phyloP scores from a whole-genome alignment of 2,888 invertebrate genomes.

The Chaetogeoica ovagalla region DNA sequence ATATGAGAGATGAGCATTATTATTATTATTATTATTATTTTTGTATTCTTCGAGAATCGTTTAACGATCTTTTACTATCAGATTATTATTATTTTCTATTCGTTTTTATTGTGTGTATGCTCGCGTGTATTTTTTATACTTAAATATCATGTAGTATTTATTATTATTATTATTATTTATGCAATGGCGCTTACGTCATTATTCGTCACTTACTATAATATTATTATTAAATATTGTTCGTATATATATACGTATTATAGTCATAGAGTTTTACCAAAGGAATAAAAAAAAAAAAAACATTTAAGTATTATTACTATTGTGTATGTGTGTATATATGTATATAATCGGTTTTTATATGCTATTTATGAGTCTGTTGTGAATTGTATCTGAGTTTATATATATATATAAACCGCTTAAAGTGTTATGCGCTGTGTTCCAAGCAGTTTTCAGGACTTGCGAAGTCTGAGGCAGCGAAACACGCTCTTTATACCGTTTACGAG shows the following conservation, averaged over 20 bases:
- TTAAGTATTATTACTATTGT: conserved; percentile 6
- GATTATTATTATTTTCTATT: not conserved
- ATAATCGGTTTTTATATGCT: too few relatives aligned
- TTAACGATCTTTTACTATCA: conserved; percentile 2
- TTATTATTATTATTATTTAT: not conserved
- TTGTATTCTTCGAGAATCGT: conserved; percentile 5
- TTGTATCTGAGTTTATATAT: too few relatives aligned
- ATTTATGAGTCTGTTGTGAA: too few relatives aligned
- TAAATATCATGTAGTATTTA: conserved; percentile 21
- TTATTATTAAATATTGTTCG: not conserved
- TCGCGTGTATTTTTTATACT: conserved; percentile 39
- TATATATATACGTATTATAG: not conserved
- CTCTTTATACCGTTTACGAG: too few relatives aligned
- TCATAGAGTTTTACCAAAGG: conserved; percentile 39
- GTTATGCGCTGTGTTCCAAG: too few relatives aligned
- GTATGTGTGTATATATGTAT: too few relatives aligned
- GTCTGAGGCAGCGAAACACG: too few relatives aligned
- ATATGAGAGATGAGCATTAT: not conserved
- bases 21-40: not conserved
- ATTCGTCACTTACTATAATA: conserved; percentile 7
- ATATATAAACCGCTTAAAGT: too few relatives aligned
- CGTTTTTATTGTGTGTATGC: not conserved
- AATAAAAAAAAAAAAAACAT: conserved; percentile 1
- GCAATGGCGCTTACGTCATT: not conserved
- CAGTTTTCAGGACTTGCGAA: too few relatives aligned